phyloP scores from a whole-genome alignment of 2,888 invertebrate species.

The Drosophila rubida region DNA sequence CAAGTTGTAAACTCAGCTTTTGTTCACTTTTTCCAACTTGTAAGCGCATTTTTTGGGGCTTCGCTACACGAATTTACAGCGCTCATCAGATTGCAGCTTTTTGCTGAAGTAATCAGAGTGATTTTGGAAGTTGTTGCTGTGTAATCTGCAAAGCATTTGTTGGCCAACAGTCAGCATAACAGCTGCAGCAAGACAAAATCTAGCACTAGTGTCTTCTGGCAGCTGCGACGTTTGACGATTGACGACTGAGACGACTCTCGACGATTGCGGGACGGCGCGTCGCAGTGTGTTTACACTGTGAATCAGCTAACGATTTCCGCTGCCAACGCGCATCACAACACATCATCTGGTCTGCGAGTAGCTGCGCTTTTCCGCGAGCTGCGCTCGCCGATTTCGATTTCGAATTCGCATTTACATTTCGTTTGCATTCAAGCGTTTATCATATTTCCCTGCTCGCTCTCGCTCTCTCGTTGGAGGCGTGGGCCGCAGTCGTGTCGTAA shows the following conservation, averaged over 20 bases:
- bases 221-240: slow-evolving; percentile 4
- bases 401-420: slow-evolving; percentile 31
- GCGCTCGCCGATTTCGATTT: slow-evolving; percentile 28
- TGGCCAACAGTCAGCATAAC: no score
- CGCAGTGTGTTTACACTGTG: slow-evolving; percentile 25
- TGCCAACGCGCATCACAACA: slow-evolving; percentile 62
- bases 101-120: no score
- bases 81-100: neutral
- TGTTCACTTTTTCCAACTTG: neutral
- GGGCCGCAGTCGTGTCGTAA: slow-evolving; percentile 54
- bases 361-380: slow-evolving; percentile 23
- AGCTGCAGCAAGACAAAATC: no score
- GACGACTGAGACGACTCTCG: neutral
- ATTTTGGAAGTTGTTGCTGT: neutral
- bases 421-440: slow-evolving; percentile 34
- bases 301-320: slow-evolving; percentile 72
- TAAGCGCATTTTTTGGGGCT: neutral
- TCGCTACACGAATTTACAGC: slow-evolving; percentile 6
- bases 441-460: slow-evolving; percentile 1
- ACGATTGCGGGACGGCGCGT: neutral
- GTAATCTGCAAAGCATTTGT: neutral
- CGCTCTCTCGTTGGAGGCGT: slow-evolving; percentile 14
- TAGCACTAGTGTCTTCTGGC: no score
- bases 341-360: slow-evolving; percentile 20
- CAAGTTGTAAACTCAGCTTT: neutral